Evolutionary conservation across 2,888 invertebrate genomes (phyloP), one percentile per base, ranked within the genome.

Genomic region (Syritta pipiens): DNA sequence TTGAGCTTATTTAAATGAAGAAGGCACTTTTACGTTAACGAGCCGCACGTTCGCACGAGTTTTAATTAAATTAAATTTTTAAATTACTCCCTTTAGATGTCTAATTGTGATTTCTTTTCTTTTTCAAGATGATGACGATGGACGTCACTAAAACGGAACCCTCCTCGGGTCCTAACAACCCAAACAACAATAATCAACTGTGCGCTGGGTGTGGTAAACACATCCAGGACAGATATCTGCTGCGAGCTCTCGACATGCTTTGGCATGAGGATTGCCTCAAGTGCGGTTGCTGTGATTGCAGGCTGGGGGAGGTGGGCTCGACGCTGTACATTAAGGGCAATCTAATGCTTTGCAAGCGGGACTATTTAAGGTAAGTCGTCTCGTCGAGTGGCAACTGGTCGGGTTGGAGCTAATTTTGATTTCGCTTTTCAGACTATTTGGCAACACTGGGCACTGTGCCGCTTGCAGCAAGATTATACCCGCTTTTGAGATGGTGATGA

Each of bases 211-310:
- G 98, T 89, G 95, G 95, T 87, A 97, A 97, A 90, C 94, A 94
- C 85, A 98, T 98, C 87, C 95, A 95, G 30, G 98, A 97, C 88
- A 92, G 96, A 84, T 97, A 93, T 88, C 91, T 97, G 83, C 92
- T 98, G 85, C 96, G 96, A 89, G 97, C 98, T 1, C 89, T 98
- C 86, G 97, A 98, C 89, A 93, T 96, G 90, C 94, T 94, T 86
- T 98, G 98, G 98, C 98, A 98, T 89, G 98, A 98, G 89, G 98
- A 98, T 90, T 98, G 98, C 89, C 92, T 98, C 77, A 98, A 98
- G 89, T 97, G 97, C 88, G 96, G 97, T 84, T 98, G 98, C 90
- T 98, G 98, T 89, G 97, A 98, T 90, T 98, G 98, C 88, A 92
- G 98, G 60, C 92, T 98, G 69, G 98, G 98, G 14, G 98, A 98